A percentile compares a stretch with the other conserved stretches of the same genome.
phyloP scores from a whole-genome alignment of 2,888 invertebrate species.

The Dascillus cervinus region DNA sequence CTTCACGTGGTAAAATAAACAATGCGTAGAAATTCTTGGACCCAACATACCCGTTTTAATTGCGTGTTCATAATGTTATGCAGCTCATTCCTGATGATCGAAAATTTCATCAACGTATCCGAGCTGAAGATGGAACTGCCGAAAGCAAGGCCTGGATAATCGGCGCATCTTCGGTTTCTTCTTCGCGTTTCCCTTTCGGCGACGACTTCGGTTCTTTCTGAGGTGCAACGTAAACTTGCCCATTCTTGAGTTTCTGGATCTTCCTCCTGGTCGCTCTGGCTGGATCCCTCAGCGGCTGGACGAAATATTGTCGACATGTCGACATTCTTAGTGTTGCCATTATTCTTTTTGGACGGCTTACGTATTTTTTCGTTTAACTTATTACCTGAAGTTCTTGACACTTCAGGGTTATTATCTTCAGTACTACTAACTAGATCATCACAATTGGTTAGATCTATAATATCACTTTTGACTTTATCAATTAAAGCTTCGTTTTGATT shows the following conservation, averaged over 20 bases:
- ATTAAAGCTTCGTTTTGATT: slow-evolving; percentile 21
- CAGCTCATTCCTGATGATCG: slow-evolving; percentile 92
- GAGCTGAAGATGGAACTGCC: slow-evolving; percentile 90
- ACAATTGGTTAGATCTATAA: slow-evolving; percentile 41
- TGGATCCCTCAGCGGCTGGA: slow-evolving; percentile 43
- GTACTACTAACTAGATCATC: slow-evolving; percentile 29
- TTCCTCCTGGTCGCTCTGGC: slow-evolving; percentile 50
- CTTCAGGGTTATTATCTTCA: slow-evolving; percentile 7
- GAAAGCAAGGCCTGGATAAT: slow-evolving; percentile 88
- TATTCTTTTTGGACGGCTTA: slow-evolving; percentile 17
- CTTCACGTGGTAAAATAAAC: too few species aligned
- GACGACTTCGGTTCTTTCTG: slow-evolving; percentile 81
- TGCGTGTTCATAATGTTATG: slow-evolving; percentile 97
- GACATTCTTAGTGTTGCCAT: slow-evolving; percentile 8
- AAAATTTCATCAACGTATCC: slow-evolving; percentile 97
- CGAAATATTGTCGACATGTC: slow-evolving; percentile 38
- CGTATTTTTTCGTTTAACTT: slow-evolving; percentile 26
- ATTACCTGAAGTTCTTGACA: slow-evolving; percentile 18
- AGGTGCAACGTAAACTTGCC: slow-evolving; percentile 78
- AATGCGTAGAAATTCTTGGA: too few species aligned
- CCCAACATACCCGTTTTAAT: slow-evolving; percentile 88
- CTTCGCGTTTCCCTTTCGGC: slow-evolving; percentile 74
- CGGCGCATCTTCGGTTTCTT: slow-evolving; percentile 72
- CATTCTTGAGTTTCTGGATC: slow-evolving; percentile 76
- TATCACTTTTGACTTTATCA: slow-evolving; percentile 27